Base-by-base conservation (phyloP, 2,888 invertebrate genomes). In the Drosophila siamana region DNA sequence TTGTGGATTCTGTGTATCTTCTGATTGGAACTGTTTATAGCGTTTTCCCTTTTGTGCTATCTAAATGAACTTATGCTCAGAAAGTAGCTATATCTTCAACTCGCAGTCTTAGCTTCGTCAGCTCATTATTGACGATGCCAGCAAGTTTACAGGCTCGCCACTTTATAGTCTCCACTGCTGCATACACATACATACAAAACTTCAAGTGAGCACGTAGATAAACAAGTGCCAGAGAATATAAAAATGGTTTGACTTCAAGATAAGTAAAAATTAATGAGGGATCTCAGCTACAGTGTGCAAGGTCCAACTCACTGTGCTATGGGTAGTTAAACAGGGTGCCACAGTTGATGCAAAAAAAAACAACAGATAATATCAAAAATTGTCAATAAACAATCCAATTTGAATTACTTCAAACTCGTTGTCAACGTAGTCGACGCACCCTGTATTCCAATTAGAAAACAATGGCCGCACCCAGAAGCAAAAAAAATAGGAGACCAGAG, bases 241-340 rank as follows among this genome's bases (percentile, higher is more conserved):
- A 71, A 69, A 76, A 59, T 78, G 83, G 68, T 70, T 76, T 73
- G 73, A 80, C 80, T 69, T 78, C 69, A 77, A 79, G 84, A 86
- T 85, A 86, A 86, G 85, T 76, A 83, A 81, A 85, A 83, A 79
- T 86, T 85, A 85, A 81, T 86, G 79, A 85, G 79, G 75, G 66
- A 74, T 61, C 78, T 46, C 59, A 44, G 67, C 60, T 63, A 54
- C 54, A 57, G 63, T 60, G 70, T 54, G 65, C 52, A 77, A 74
- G 60, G 64, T 70, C 66, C 68, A 64, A 44, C 51, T 61, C 66
- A 57, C 63, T 67, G 77, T 63, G 41, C 74, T 69, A 56, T 73
- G 65, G 56, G 68, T 54, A 41, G 33, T 11, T 8, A 59, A 50
- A 78, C 74, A 82, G 83, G 82, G 71, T 72, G 74, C 8, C 6